Evolutionary conservation across 2,113 vertebrate species (phyloP), one percentile per base, ranked within the genome.

Genomic region (Ovis aries): DNA sequence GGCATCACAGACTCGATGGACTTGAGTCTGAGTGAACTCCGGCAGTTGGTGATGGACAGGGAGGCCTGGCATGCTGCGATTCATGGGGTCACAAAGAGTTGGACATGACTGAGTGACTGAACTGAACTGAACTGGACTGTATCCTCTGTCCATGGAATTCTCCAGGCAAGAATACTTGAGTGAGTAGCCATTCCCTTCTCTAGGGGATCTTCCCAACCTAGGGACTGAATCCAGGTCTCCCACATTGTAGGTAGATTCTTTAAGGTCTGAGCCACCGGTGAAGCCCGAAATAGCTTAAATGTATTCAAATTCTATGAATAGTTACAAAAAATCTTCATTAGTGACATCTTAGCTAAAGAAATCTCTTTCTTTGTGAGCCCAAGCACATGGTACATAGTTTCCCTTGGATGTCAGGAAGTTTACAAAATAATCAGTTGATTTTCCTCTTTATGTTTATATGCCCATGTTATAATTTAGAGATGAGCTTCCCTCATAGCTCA

Each of bases 251-350:
- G 40, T 77, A 77, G 36, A 25, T 74, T 74, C n/a, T 23, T 40
- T 74, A 74, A 40, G 19, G 1, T 74, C 3, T 74, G 67, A 77
- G 40, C 23, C 40, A 15, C 40, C 0, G 0, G 40, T 40, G 71
- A 43, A 43, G 40, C 21, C 23, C 21, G 13, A 40, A 1, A 74
- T 40, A 40, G 29, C 36, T 52, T 83, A 90, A 86, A 55, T 84
- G 15, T 2, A 25, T 74, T 97, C 60, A 11, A 74, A 93, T 91
- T 94, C 29, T 59, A 45, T 57, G 33, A 85, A 43, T 55, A 91
- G 23, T 59, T 82, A 91, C 7, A 50, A n/a, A 71, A 77, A 74
- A 19, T 43, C 13, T 95, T 91, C 12, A 45, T 45, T 91, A 83
- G 45, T 43, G 29, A 52, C 5, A 90, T 21, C 8, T 21, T n/a